Percentiles rank a stretch among this genome's conserved stretches.
Conservation (phyloP, 2,113 vertebrate genomes). For the Marmota flaviventris region DNA sequence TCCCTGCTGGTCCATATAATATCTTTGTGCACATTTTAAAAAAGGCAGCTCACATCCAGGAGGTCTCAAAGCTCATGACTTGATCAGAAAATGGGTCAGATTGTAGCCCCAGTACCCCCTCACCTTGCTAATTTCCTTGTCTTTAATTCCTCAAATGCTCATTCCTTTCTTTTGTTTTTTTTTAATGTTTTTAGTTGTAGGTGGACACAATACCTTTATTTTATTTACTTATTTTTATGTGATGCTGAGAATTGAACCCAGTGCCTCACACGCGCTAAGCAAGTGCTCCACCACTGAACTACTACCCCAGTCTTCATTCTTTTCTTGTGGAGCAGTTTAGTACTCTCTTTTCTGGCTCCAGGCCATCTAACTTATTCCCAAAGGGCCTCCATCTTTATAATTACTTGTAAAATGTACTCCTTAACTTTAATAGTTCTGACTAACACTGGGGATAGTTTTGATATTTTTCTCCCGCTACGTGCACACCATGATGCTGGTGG, state of each 20-base stretch:
- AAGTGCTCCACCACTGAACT: too few relatives aligned
- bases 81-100: background rate
- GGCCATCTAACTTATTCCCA: slow-evolving; percentile 31
- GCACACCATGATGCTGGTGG: background rate
- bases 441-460: background rate
- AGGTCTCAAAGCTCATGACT: background rate
- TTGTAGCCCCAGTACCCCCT: background rate
- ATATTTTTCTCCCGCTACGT: background rate
- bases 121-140: background rate
- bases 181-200: too few relatives aligned
- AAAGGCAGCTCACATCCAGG: background rate
- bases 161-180: background rate
- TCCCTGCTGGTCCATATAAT: background rate
- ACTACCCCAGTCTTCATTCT: too few relatives aligned
- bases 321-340: background rate
- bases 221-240: too few relatives aligned
- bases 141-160: background rate
- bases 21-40: background rate
- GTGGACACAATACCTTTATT: too few relatives aligned
- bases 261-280: too few relatives aligned
- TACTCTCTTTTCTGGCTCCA: background rate
- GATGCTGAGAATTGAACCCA: too few relatives aligned
- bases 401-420: slow-evolving; percentile 48
- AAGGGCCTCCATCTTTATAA: slow-evolving; percentile 27
- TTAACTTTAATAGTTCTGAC: slow-evolving; percentile 12